phyloP scores from a whole-genome alignment of 2,113 vertebrate species.

The Saguinus midas region DNA sequence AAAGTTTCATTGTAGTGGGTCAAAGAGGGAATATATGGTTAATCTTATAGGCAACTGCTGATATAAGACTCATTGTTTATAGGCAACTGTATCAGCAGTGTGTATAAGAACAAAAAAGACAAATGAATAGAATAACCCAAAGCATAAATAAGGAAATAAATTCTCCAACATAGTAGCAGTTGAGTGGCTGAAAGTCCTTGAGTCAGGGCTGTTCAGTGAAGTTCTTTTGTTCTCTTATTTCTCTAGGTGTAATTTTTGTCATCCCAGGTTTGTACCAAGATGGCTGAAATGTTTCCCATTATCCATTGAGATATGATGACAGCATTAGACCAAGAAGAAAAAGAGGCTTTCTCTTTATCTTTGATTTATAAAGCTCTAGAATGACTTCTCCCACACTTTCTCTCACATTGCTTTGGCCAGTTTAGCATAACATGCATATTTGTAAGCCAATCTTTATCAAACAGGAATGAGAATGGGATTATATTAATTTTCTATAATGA shows the following conservation, averaged over 20 bases:
- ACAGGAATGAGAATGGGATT: neutral
- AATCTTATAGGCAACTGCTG: neutral
- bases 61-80: neutral
- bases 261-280: neutral
- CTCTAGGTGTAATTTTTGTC: neutral
- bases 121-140: neutral
- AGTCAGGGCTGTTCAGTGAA: neutral
- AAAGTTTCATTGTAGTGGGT: neutral
- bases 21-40: neutral
- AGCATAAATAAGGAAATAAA: neutral
- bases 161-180: neutral
- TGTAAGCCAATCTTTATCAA: neutral
- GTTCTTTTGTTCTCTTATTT: neutral
- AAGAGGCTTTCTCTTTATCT: neutral
- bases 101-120: neutral
- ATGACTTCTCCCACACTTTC: neutral
- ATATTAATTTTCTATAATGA: neutral
- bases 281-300: neutral
- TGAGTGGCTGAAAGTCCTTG: neutral
- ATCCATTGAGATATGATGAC: neutral
- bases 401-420: neutral
- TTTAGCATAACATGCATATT: neutral
- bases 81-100: neutral
- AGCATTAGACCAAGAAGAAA: neutral
- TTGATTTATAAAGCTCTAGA: neutral